Base-by-base conservation (phyloP, 1,140 invertebrate genomes). In the Homarus americanus region DNA sequence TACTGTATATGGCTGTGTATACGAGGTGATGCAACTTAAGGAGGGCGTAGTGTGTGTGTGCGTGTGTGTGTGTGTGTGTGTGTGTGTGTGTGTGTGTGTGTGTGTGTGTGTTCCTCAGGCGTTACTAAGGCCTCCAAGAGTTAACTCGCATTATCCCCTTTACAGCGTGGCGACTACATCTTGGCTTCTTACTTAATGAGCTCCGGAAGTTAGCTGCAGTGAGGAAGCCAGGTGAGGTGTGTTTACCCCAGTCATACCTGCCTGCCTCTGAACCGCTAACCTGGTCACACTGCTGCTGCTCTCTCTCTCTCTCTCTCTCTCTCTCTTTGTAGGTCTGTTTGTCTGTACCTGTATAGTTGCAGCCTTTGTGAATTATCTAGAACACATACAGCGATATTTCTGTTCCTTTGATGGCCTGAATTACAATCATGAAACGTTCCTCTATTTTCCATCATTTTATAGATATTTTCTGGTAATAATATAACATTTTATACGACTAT, bases 61-160 rank as follows among this genome's bases (percentile, higher is more conserved):
- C 24, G 20, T 63, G 12, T 69, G 63, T 69, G 63, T 28, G n/a
- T 28, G 63, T 28, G n/a, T 32, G 63, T 69, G 63, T 69, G 17
- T 69, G 63, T 69, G 63, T 63, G 58, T 63, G 58, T 63, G 20
- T 63, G 12, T 63, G 58, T 24, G 58, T 63, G 58, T 63, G 58
- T 63, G 58, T 63, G 12, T 63, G 58, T 24, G 58, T 69, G 63
- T 69, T 58, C 17, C 53, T 7, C n/a, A 4, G 28, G 63, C 17
- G 63, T 69, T 69, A 7, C 63, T 17, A 69, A 32, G 63, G 63
- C 63, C 24, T 69, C 63, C 63, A 17, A 10, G n/a, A 69, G 63
- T 58, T 69, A 69, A 69, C 28, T 28, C 32, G 63, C n/a, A 69
- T 69, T 69, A 69, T 69, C 32, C 63, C 63, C 63, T 69, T 69